A percentile compares a stretch with the other conserved stretches of the same genome.
These are phyloP conservation scores for Acleris holmiana DNA, from an alignment of 2,888 invertebrate species.

Conservation along the genomic window DNA sequence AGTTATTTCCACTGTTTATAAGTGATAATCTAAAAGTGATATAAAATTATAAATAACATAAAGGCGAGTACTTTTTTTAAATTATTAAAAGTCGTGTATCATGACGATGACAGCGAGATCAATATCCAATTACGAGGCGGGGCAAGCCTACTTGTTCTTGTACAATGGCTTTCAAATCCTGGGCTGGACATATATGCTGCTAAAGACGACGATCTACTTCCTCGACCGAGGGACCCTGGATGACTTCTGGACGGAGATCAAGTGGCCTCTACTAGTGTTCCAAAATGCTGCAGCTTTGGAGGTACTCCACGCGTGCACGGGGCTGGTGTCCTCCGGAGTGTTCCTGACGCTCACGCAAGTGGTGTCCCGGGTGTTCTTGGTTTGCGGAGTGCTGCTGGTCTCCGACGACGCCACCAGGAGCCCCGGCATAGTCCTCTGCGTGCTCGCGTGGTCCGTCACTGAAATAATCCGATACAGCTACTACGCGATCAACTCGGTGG, in stretches of 20 bases:
- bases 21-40: not conserved
- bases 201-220: slow-evolving; percentile 80
- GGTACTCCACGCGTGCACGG: slow-evolving; percentile 88
- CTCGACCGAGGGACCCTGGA: slow-evolving; percentile 58
- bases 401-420: slow-evolving; percentile 87
- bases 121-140: slow-evolving; percentile 10
- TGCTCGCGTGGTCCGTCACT: slow-evolving; percentile 93
- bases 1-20: not conserved
- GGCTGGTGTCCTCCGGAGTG: slow-evolving; percentile 91
- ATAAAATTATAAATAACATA: not conserved
- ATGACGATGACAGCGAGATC: slow-evolving; percentile 8
- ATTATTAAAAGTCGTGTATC: not conserved
- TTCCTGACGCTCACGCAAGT: slow-evolving; percentile 91
- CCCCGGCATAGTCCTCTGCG: slow-evolving; percentile 88
- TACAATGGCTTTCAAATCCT: slow-evolving; percentile 75
- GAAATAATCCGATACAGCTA: slow-evolving; percentile 94
- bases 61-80: too few relatives aligned
- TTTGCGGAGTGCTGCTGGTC: slow-evolving; percentile 89
- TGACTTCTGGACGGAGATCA: slow-evolving; percentile 86
- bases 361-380: slow-evolving; percentile 90
- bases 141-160: slow-evolving; percentile 21
- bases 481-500: slow-evolving; percentile 86
- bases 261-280: slow-evolving; percentile 88
- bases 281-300: slow-evolving; percentile 94
- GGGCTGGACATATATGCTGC: slow-evolving; percentile 87